These are phyloP conservation scores for Sipha maydis DNA, from an alignment of 2,888 invertebrate genomes.

Conservation along the genomic window DNA sequence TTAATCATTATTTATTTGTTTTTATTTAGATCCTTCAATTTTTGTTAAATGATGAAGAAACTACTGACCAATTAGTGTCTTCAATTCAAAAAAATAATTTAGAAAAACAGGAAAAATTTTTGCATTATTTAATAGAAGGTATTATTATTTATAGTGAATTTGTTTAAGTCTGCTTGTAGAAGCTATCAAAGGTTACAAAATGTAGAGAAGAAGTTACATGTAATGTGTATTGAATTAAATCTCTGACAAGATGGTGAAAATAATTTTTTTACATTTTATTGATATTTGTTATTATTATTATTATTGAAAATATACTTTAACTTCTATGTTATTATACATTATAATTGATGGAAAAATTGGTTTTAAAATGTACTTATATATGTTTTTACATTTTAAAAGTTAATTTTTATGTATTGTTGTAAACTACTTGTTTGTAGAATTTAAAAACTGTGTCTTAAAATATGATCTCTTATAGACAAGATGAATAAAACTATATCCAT, in stretches of 20 bases:
- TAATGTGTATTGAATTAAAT: too few relatives aligned
- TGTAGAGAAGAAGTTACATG: neutral
- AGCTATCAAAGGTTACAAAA: neutral
- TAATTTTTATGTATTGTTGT: neutral
- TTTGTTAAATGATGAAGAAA: slow-evolving; percentile 44
- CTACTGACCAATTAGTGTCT: slow-evolving; percentile 39
- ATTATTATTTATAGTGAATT: neutral
- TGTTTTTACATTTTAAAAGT: neutral
- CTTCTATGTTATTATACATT: too few relatives aligned
- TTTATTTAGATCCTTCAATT: slow-evolving; percentile 37
- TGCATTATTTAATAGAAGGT: slow-evolving; percentile 49
- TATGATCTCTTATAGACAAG: neutral
- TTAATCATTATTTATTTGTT: neutral
- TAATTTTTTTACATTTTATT: too few relatives aligned
- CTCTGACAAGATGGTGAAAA: too few relatives aligned
- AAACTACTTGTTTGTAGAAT: neutral
- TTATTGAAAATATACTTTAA: too few relatives aligned
- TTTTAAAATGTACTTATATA: too few relatives aligned
- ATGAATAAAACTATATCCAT: neutral
- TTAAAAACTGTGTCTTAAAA: neutral
- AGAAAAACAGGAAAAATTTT: slow-evolving; percentile 29
- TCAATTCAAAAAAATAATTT: slow-evolving; percentile 37
- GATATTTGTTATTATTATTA: too few relatives aligned
- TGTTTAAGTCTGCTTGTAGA: neutral
- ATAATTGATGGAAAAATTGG: too few relatives aligned